phyloP scores from a whole-genome alignment of 1,140 invertebrate species.

The Hyphantria cunea region DNA sequence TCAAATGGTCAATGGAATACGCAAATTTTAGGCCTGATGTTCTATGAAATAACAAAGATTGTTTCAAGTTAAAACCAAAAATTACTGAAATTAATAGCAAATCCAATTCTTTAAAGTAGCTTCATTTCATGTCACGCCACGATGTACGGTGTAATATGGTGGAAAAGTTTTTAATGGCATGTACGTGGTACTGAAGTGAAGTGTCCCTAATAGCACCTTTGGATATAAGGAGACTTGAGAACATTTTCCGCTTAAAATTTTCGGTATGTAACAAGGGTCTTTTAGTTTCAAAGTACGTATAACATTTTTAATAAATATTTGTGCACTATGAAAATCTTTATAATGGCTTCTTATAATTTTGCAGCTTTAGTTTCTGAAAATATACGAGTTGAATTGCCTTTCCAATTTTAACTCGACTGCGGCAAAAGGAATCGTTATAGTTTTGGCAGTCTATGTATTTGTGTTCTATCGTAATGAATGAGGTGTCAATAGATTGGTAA shows the following conservation, averaged over 20 bases:
- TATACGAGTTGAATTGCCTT: too few species aligned
- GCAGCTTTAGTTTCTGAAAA: too few species aligned
- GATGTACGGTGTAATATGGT: conserved; percentile 29
- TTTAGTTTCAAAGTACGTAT: conserved; percentile 18
- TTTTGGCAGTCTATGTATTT: too few species aligned
- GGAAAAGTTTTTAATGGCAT: conserved; percentile 48
- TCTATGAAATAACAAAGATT: not conserved
- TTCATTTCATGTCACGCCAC: conserved; percentile 22
- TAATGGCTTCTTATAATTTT: not conserved
- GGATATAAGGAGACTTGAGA: conserved; percentile 27
- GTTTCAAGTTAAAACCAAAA: not conserved
- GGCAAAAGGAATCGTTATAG: too few species aligned
- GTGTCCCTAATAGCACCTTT: conserved; percentile 34
- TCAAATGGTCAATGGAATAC: too few species aligned
- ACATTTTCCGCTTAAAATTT: conserved; percentile 31
- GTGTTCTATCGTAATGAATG: too few species aligned
- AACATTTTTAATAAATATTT: conserved; percentile 29
- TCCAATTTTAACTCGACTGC: too few species aligned
- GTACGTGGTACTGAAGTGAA: conserved; percentile 42
- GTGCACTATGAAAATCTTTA: conserved; percentile 6
- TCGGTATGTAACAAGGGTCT: not conserved
- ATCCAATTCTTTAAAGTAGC: conserved; percentile 24
- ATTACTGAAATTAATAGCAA: not conserved
- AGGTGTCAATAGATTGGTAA: too few species aligned
- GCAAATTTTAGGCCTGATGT: not conserved